phyloP scores from a whole-genome alignment of 2,888 invertebrate genomes.

The Pristionchus mayeri region DNA sequence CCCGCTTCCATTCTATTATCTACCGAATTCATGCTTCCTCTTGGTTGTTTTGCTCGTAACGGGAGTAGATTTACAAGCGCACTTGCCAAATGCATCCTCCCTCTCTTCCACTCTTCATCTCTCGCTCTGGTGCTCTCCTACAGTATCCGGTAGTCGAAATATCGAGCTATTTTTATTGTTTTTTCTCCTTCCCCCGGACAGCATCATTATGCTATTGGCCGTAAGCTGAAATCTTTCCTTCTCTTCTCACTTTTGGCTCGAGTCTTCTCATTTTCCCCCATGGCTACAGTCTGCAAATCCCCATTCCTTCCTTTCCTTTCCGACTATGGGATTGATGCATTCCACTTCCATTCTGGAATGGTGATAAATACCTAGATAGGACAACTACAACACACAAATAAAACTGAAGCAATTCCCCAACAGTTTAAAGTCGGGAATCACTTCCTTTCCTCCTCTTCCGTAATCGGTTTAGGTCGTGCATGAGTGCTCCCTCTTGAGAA shows the following conservation, averaged over 20 bases:
- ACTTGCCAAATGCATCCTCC: not conserved
- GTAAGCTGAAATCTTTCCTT: not conserved
- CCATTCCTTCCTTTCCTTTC: not conserved
- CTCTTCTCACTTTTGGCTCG: not conserved
- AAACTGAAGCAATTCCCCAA: too few relatives aligned
- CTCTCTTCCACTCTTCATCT: not conserved
- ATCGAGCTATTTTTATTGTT: not conserved
- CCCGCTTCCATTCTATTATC: not conserved
- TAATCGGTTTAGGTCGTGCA: conserved; percentile 28
- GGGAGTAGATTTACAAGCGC: not conserved
- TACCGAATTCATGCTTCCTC: not conserved
- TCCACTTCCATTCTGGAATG: too few relatives aligned
- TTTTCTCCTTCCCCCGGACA: not conserved
- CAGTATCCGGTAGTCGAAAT: not conserved
- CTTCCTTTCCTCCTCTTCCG: not conserved
- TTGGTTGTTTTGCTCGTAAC: not conserved
- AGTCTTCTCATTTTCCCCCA: not conserved
- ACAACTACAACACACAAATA: too few relatives aligned
- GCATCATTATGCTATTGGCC: not conserved
- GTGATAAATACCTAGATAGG: too few relatives aligned
- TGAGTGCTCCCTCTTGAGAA: conserved; percentile 24
- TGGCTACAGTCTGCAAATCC: not conserved
- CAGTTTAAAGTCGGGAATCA: not conserved
- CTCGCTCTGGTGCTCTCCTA: too few relatives aligned
- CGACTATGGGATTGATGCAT: too few relatives aligned